Percentiles rank a stretch among this genome's conserved stretches.
phyloP scores from a whole-genome alignment of 2,797 vertebrate species.

The Crenuchus spilurus region DNA sequence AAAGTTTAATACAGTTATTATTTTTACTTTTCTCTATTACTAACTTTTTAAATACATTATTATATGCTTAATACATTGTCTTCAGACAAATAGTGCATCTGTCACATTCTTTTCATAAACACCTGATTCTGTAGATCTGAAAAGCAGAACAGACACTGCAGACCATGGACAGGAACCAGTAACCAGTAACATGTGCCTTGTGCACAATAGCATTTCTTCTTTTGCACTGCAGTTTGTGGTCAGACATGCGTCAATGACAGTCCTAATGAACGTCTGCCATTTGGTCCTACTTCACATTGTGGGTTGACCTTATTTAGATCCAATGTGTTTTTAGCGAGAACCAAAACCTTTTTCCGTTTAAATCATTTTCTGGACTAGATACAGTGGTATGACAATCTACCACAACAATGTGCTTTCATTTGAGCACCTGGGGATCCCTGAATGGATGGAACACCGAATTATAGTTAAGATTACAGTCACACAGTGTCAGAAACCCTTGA shows the following conservation, averaged over 20 bases:
- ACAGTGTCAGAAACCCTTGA: too few relatives aligned
- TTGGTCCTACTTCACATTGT: slow-evolving; percentile 18
- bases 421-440: neutral
- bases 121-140: neutral
- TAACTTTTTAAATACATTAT: too few relatives aligned
- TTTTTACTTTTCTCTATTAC: too few relatives aligned
- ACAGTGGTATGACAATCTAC: neutral
- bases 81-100: neutral
- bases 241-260: neutral
- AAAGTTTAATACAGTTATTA: too few relatives aligned
- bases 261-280: neutral
- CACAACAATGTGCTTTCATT: slow-evolving; percentile 6
- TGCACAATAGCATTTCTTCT: slow-evolving; percentile 43
- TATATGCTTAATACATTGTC: neutral
- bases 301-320: slow-evolving; percentile 7
- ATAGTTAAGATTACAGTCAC: too few relatives aligned
- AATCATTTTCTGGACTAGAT: slow-evolving; percentile 18
- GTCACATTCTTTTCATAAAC: neutral
- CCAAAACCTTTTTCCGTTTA: slow-evolving; percentile 12
- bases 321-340: slow-evolving; percentile 14
- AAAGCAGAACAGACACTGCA: slow-evolving; percentile 25
- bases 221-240: slow-evolving; percentile 19
- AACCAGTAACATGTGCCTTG: slow-evolving; percentile 3
- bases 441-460: too few relatives aligned
- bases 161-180: slow-evolving; percentile 7